Evolutionary conservation across 2,113 vertebrate species (phyloP), one percentile per base, ranked within the genome.

Genomic region (Prochilodus magdalenae): DNA sequence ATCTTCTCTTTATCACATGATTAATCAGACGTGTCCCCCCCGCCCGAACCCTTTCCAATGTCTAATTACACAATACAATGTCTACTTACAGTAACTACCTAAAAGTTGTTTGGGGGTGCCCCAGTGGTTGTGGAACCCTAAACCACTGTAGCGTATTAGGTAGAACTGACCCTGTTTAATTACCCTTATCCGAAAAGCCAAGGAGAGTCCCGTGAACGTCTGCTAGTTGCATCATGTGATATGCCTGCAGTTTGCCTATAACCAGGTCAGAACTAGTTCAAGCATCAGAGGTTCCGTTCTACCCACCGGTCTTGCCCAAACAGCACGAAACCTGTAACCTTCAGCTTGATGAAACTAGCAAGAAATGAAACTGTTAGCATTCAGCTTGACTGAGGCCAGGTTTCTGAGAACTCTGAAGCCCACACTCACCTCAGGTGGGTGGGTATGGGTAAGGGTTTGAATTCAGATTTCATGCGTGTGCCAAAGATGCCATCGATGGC

Each of bases 401-500:
- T 60, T 79, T 79, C 62, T 76, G 27, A 47, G 57, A 47, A 63
- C 26, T 75, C 33, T 24, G 40, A 76, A 60, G 57, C 22, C 24
- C n/a, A 60, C 22, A 76, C 59, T 5, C n/a, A 27, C 36, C 14
- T 29, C 51, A 51, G 1, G 51, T 6, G 18, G 53, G 53, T 16
- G 57, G 57, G 57, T 22, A 13, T 26, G 24, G 36, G 66, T 26
- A 71, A 22, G 12, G n/a, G 53, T 60, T 71, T 79, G 66, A 44
- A 33, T 55, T 70, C 67, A 79, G 40, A 44, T 44, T 44, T 44
- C 40, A 1, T 8, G 40, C 16, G 27, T 51, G 27, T 5, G 18
- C 40, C 24, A 22, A 67, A 26, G 57, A 60, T 5, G 47, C 59
- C 6, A 29, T 12, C 51, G 44, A 29, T 33, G 60, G 53, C 29